phyloP scores from a whole-genome alignment of 1,140 invertebrate genomes.

The Heliothis subflexa region DNA sequence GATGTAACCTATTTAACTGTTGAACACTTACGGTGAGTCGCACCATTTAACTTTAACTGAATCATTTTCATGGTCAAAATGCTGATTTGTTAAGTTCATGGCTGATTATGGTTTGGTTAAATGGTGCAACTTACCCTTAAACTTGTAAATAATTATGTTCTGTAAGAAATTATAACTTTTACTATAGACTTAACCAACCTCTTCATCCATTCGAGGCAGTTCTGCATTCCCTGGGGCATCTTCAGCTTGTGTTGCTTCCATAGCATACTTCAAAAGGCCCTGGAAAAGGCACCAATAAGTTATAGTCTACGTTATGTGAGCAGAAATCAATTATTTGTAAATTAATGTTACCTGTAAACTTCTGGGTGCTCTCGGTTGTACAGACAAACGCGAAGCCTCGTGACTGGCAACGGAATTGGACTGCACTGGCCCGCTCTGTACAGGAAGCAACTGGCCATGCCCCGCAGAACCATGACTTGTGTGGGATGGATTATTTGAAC shows the following conservation, averaged over 20 bases:
- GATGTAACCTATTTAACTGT: background rate
- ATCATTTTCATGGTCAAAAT: too few relatives aligned
- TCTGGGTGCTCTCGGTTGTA: slow-evolving; percentile 67
- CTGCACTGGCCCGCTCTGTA: too few relatives aligned
- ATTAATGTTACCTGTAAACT: slow-evolving; percentile 66
- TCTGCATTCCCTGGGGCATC: slow-evolving; percentile 83
- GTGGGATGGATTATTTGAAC: slow-evolving; percentile 57
- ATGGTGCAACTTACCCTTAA: too few relatives aligned
- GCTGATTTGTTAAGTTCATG: too few relatives aligned
- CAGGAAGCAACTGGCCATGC: too few relatives aligned
- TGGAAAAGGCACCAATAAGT: slow-evolving; percentile 65
- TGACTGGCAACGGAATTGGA: background rate
- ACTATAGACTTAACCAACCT: slow-evolving; percentile 72
- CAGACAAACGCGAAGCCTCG: background rate
- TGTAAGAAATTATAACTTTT: background rate
- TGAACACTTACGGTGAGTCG: background rate
- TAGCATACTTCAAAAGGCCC: slow-evolving; percentile 88
- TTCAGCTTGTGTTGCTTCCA: slow-evolving; percentile 88
- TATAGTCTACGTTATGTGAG: background rate
- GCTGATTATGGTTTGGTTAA: too few relatives aligned
- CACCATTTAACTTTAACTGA: too few relatives aligned
- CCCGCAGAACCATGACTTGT: too few relatives aligned
- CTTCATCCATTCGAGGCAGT: slow-evolving; percentile 87
- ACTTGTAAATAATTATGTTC: too few relatives aligned
- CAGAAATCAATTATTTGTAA: background rate